phyloP scores from a whole-genome alignment of 2,797 vertebrate genomes.

The Xerus rutilus region DNA sequence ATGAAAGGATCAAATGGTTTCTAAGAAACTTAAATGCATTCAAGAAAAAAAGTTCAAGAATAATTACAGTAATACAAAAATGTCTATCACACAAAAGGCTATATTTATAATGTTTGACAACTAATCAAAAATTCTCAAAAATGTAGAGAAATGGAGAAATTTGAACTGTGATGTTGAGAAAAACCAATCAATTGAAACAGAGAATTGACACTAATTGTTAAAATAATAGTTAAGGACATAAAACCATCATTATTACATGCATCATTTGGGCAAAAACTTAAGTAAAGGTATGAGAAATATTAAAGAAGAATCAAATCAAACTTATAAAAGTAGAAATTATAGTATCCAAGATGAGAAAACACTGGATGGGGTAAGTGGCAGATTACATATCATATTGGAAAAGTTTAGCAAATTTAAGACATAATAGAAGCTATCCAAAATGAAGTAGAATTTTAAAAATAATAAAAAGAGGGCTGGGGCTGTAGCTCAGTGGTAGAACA shows the following conservation, averaged over 20 bases:
- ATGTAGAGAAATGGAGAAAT: conserved; percentile 14
- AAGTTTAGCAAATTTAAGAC: background rate
- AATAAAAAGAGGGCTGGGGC: background rate
- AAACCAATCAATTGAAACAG: background rate
- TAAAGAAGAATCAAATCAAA: background rate
- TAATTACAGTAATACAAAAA: conserved; percentile 38
- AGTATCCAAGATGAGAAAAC: background rate
- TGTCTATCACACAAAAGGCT: background rate
- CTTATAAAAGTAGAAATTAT: background rate
- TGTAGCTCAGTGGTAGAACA: too few species aligned
- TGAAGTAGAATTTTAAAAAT: background rate
- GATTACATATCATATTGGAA: background rate
- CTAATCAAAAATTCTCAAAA: conserved; percentile 17
- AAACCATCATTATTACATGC: background rate
- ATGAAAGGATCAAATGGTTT: conserved; percentile 1
- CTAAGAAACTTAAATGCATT: conserved; percentile 16
- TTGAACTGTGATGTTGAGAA: background rate
- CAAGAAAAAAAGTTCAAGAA: background rate
- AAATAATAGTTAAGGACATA: background rate
- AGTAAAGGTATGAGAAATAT: background rate
- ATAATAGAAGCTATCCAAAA: background rate
- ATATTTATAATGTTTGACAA: background rate
- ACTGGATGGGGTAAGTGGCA: background rate
- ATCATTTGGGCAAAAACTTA: background rate
- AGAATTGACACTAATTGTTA: background rate